Base-by-base conservation (phyloP, 1,140 invertebrate species). In the Lasioglossum albipes region DNA sequence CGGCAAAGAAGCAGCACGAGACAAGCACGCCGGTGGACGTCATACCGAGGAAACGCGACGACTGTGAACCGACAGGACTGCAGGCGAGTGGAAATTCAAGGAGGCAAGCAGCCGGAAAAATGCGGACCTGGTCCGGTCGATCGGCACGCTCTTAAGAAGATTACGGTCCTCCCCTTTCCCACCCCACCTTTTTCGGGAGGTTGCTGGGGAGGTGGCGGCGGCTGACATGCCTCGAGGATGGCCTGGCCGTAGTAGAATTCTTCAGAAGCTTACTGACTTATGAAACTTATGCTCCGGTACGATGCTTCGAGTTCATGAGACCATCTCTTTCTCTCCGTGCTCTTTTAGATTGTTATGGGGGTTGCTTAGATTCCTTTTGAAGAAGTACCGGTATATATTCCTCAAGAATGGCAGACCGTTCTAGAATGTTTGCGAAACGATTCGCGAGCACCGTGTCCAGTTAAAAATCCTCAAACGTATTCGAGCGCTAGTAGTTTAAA, bases 121-220 rank as follows among this genome's bases (percentile, higher is more conserved):
- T 87, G 79, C 75, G 77, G 69, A 65, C 52, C 61, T 64, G 77
- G 75, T 65, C 71, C 75, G 87, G 81, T 87, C 85, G 84, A 86
- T 86, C 85, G 85, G 73, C 84, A 82, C 80, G 85, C 85, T 86
- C 84, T 86, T 87, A 87, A 85, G 86, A 85, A 88, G 87, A 88
- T 88, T 88, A 88, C 84, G 64, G 83, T 78, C n/a, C 49, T 54
- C 31, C 22, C 36, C 9, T 12, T 13, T 49, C 1, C 45, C 18
- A n/a, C 31, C 20, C 77, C 71, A 66, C 65, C 6, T 57, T 59
- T 9, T 20, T 49, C 22, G 66, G 54, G 27, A 49, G n/a, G 64
- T 13, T 31, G 5, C 3, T 64, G 7, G 59, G 4, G 22, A 4
- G 5, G 2, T 12, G 18, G 16, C 16, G 52, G 27, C 27, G n/a